Percentiles rank a stretch among this genome's conserved stretches.
phyloP scores from a whole-genome alignment of 2,113 vertebrate genomes.

The Marmota flaviventris region DNA sequence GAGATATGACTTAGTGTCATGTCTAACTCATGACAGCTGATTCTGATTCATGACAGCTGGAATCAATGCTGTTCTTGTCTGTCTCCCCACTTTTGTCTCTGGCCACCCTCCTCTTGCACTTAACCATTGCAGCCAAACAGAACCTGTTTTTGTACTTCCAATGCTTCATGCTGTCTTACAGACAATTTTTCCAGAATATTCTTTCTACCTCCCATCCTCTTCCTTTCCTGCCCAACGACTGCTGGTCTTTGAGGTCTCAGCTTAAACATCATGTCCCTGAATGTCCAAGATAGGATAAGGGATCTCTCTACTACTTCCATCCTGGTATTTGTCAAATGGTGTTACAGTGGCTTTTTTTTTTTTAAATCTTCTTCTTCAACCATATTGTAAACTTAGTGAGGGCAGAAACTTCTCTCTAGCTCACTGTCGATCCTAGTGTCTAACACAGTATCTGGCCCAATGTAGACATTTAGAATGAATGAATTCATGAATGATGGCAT shows the following conservation, averaged over 20 bases:
- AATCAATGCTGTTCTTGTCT: neutral
- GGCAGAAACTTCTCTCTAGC: neutral
- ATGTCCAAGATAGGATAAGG: neutral
- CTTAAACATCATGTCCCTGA: neutral
- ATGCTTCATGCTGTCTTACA: neutral
- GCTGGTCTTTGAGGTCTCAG: neutral
- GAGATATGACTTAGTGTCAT: neutral
- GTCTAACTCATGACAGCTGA: too few relatives aligned
- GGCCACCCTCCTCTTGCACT: neutral
- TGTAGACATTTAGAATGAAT: conserved; percentile 10
- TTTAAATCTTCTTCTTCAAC: neutral
- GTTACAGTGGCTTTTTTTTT: neutral
- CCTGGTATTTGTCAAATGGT: neutral
- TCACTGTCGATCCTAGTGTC: neutral
- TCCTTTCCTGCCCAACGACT: neutral
- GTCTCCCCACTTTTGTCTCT: neutral
- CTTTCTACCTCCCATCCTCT: neutral
- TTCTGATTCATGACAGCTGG: neutral
- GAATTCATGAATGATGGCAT: neutral
- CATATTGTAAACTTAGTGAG: neutral
- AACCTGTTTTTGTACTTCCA: neutral
- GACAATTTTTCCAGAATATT: neutral
- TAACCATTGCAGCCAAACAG: fast-evolving
- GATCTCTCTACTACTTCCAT: neutral
- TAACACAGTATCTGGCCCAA: neutral